Conservation (phyloP, 2,797 vertebrate species). For the Tangara arthus region DNA sequence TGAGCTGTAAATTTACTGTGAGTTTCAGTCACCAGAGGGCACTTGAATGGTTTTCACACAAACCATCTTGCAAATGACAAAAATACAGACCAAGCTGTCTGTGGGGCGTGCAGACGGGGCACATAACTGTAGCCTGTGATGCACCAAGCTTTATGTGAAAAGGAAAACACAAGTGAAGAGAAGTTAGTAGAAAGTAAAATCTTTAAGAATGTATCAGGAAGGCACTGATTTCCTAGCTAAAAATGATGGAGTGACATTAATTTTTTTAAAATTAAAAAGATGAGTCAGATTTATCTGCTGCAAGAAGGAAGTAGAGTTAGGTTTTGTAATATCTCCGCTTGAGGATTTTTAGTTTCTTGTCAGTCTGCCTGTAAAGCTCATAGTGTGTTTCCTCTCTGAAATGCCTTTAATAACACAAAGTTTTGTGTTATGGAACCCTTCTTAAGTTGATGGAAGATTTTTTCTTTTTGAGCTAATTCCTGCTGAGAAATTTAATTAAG, state of each 20-base stretch:
- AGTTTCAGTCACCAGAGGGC: constrained; percentile 42
- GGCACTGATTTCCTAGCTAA: neutral
- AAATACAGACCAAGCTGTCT: neutral
- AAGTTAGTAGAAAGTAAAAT: neutral
- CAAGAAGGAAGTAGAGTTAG: neutral
- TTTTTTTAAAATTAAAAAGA: neutral
- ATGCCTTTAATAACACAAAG: neutral
- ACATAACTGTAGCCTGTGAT: neutral
- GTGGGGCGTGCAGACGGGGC: neutral
- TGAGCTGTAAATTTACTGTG: neutral
- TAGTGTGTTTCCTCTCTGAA: neutral
- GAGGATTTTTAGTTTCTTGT: constrained; percentile 5
- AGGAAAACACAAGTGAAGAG: neutral
- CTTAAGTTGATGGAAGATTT: neutral
- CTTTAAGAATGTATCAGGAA: neutral
- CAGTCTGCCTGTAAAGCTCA: neutral
- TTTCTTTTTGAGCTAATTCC: neutral
- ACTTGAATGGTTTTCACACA: neutral
- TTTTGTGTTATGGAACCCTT: neutral
- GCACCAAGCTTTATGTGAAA: neutral
- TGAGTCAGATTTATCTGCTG: neutral
- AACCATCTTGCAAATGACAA: neutral
- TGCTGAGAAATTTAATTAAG: constrained; percentile 3
- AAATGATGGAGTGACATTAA: neutral
- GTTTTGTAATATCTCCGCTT: neutral